A percentile compares a stretch with the other conserved stretches of the same genome.
These are phyloP conservation scores for Rhynchonema sp. DNA, from an alignment of 2,888 invertebrate genomes.

Conservation along the genomic window DNA sequence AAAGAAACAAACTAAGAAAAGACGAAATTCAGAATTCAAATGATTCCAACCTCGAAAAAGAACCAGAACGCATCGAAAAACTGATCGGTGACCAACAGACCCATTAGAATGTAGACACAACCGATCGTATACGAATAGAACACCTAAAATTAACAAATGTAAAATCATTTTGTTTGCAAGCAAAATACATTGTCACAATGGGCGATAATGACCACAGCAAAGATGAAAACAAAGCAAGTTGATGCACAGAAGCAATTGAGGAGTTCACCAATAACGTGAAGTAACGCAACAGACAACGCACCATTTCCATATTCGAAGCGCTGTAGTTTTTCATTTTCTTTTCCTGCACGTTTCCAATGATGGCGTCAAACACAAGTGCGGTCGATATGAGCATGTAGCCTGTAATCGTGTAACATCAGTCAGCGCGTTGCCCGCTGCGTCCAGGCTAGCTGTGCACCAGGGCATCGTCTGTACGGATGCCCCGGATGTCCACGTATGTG, in stretches of 20 bases:
- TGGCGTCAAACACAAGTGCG: constrained; percentile 76
- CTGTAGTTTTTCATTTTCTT: constrained; percentile 67
- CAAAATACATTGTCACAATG: too few relatives aligned
- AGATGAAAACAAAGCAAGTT: not conserved
- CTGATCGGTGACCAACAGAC: constrained; percentile 52
- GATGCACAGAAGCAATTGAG: too few relatives aligned
- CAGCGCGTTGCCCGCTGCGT: too few relatives aligned
- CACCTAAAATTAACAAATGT: constrained; percentile 31
- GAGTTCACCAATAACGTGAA: too few relatives aligned
- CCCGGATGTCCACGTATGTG: too few relatives aligned
- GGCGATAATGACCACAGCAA: not conserved
- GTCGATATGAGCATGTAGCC: constrained; percentile 42
- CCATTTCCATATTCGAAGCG: constrained; percentile 72
- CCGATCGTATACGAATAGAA: constrained; percentile 77
- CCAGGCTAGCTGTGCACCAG: too few relatives aligned
- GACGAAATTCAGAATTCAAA: not conserved
- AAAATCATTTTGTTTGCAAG: too few relatives aligned
- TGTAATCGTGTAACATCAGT: constrained; percentile 12
- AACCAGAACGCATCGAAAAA: constrained; percentile 52
- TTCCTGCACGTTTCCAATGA: constrained; percentile 90
- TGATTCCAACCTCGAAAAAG: constrained; percentile 47
- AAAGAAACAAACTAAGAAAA: too few relatives aligned
- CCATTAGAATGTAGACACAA: constrained; percentile 54
- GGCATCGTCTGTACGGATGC: too few relatives aligned
- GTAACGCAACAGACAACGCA: constrained; percentile 19